These are phyloP conservation scores for Tetheella fluctuosa DNA, from an alignment of 2,888 invertebrate species.

Conservation along the genomic window DNA sequence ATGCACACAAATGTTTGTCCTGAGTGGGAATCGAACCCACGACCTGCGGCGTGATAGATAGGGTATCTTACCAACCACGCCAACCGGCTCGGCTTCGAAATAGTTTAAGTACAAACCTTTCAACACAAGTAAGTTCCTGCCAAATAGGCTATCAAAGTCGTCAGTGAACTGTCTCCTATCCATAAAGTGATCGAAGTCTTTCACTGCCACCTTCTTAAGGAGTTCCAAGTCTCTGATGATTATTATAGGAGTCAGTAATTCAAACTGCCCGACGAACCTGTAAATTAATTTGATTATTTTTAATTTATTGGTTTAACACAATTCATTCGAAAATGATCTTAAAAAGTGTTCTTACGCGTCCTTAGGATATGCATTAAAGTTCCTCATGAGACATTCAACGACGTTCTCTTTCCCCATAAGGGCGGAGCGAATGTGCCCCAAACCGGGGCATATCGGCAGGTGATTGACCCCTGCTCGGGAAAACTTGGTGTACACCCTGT, in stretches of 20 bases:
- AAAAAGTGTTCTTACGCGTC: neutral
- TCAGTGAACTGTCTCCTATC: constrained; percentile 62
- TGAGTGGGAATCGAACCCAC: no score
- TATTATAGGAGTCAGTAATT: neutral
- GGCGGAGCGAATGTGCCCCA: neutral
- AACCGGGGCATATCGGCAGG: neutral
- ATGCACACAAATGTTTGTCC: no score
- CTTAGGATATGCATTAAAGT: neutral
- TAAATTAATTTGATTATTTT: neutral
- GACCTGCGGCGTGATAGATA: no score
- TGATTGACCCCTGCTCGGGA: neutral
- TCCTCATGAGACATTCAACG: neutral
- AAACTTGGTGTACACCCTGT: neutral
- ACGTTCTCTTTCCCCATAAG: neutral
- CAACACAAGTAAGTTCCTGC: constrained; percentile 65
- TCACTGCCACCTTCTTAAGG: constrained; percentile 69
- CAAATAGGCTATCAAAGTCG: constrained; percentile 69
- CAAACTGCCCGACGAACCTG: neutral
- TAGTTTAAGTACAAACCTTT: constrained; percentile 41
- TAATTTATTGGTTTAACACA: no score
- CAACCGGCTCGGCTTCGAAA: no score
- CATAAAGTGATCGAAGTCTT: constrained; percentile 76
- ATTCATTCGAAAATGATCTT: no score
- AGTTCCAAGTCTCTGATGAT: constrained; percentile 61
- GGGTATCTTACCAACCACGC: no score